Conservation (phyloP, 2,797 vertebrate species). For the Halcyon leucocephala region DNA sequence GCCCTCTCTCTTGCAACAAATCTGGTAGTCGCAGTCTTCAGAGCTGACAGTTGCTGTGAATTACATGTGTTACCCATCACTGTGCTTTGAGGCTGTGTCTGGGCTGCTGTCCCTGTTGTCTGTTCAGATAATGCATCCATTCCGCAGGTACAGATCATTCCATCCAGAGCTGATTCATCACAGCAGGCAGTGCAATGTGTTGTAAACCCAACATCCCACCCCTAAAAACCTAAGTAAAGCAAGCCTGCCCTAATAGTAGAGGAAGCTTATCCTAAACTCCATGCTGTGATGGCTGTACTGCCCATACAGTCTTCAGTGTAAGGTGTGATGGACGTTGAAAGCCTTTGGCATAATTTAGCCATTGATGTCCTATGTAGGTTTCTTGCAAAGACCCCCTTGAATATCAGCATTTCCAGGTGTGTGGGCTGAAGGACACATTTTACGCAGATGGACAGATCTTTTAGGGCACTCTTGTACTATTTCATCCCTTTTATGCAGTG, state of each 20-base stretch:
- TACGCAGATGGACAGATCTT: background rate
- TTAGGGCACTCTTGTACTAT: background rate
- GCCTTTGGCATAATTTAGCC: background rate
- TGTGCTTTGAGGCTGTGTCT: background rate
- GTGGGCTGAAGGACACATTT: background rate
- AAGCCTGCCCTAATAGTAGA: background rate
- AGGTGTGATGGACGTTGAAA: background rate
- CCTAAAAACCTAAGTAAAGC: fast-evolving
- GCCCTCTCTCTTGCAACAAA: background rate
- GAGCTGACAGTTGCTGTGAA: background rate
- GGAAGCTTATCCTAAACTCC: background rate
- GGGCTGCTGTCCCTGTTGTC: background rate
- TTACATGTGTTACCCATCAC: background rate
- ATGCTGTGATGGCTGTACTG: background rate
- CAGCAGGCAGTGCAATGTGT: background rate
- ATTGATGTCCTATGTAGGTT: fast-evolving
- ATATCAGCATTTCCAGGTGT: background rate
- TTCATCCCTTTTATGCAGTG: background rate
- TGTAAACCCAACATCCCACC: background rate
- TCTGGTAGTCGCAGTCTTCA: background rate
- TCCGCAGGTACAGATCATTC: background rate
- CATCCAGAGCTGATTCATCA: background rate
- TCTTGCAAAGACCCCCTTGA: background rate
- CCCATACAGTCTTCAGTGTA: background rate
- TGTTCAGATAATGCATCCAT: background rate